phyloP scores from a whole-genome alignment of 2,113 vertebrate genomes.

The Prionailurus viverrinus region DNA sequence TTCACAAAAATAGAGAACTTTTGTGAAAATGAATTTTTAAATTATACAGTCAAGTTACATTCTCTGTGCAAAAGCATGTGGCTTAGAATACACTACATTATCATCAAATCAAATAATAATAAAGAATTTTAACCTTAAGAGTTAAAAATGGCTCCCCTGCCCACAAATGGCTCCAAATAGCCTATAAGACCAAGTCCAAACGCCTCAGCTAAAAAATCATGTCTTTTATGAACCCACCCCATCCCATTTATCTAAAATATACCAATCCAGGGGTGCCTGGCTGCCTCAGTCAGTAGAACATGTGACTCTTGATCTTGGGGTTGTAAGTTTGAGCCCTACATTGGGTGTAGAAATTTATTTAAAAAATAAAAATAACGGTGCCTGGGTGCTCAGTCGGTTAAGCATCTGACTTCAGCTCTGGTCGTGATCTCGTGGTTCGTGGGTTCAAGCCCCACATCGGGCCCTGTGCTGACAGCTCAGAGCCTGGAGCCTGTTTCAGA shows the following conservation, averaged over 20 bases:
- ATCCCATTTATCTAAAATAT: background rate
- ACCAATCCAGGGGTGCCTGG: background rate
- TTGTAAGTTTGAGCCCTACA: background rate
- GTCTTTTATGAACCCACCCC: background rate
- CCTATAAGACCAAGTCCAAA: background rate
- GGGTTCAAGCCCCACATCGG: background rate
- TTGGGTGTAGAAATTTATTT: background rate
- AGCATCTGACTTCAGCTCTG: background rate
- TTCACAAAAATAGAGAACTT: background rate
- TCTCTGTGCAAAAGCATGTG: background rate
- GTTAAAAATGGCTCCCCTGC: background rate
- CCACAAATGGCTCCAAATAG: background rate
- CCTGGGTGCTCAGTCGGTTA: background rate
- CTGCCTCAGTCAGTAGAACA: background rate
- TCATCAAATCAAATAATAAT: slow-evolving; percentile 6
- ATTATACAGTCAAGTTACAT: background rate
- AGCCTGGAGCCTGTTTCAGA: background rate
- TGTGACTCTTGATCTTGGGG: background rate
- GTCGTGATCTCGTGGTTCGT: background rate
- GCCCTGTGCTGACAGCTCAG: background rate
- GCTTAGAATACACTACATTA: background rate
- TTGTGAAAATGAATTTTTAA: background rate
- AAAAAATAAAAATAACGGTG: background rate
- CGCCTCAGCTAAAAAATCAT: background rate
- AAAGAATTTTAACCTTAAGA: background rate